Conservation (phyloP, 2,113 vertebrate genomes). For the Paraplagusia blochii region DNA sequence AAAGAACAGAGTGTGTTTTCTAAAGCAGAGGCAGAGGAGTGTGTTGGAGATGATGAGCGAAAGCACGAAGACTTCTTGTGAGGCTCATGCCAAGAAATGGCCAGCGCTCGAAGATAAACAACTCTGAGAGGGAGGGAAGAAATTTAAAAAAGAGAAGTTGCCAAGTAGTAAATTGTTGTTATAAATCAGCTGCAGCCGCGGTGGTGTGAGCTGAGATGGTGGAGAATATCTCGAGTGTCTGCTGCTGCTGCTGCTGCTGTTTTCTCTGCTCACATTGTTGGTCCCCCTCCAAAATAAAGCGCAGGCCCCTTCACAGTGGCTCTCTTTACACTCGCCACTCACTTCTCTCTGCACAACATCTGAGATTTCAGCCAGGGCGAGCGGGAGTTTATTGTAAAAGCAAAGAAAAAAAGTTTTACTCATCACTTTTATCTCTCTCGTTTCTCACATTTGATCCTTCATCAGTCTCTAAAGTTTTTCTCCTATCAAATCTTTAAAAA, state of each 20-base stretch:
- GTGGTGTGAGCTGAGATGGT: conserved; percentile 36
- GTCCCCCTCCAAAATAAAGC: conserved; percentile 60
- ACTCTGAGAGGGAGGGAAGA: conserved; percentile 22
- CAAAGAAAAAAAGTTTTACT: not conserved
- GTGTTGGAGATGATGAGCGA: conserved; percentile 7
- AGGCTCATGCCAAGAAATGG: conserved; percentile 10
- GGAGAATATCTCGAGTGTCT: conserved; percentile 57
- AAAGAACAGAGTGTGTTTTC: not conserved
- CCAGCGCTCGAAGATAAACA: conserved; percentile 18
- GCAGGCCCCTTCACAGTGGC: conserved; percentile 39
- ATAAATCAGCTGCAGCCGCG: conserved; percentile 47
- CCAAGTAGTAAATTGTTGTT: conserved; percentile 50
- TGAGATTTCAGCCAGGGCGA: conserved; percentile 18
- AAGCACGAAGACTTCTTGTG: not conserved
- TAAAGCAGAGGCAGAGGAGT: conserved; percentile 1
- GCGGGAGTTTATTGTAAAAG: conserved; percentile 15
- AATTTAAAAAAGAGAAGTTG: conserved; percentile 38
- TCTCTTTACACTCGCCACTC: conserved; percentile 30
- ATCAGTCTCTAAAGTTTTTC: no score
- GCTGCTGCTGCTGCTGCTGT: conserved; percentile 40
- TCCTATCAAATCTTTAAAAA: no score
- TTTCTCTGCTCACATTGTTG: conserved; percentile 44
- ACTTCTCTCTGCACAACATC: conserved; percentile 22
- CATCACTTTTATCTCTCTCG: no score
- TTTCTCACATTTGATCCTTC: no score